Conservation (phyloP, 1,140 invertebrate species). For the Stegodyphus dumicola region DNA sequence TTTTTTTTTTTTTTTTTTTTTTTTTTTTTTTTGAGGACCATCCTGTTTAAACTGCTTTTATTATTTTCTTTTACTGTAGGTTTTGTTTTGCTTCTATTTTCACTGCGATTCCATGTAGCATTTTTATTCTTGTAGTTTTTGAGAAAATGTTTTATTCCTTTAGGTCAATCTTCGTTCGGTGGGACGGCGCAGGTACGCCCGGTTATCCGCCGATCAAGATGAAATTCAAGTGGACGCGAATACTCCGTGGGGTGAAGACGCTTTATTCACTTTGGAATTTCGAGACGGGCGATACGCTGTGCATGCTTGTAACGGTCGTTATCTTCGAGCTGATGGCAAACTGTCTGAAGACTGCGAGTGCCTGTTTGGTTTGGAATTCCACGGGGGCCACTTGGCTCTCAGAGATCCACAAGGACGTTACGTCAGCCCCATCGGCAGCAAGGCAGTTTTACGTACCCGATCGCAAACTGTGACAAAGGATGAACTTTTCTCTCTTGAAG, state of each 20-base stretch:
- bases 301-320: slow-evolving; percentile 95
- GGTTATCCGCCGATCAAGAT: slow-evolving; percentile 87
- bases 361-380: slow-evolving; percentile 94
- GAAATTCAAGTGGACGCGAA: slow-evolving; percentile 97
- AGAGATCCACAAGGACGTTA: slow-evolving; percentile 83
- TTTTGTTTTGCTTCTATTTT: no score
- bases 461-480: slow-evolving; percentile 93
- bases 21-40: no score
- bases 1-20: no score
- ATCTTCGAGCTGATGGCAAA: slow-evolving; percentile 78
- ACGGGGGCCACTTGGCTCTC: slow-evolving; percentile 85
- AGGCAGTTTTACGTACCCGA: slow-evolving; percentile 91
- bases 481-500: slow-evolving; percentile 95
- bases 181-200: slow-evolving; percentile 93
- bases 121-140: no score
- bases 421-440: slow-evolving; percentile 94
- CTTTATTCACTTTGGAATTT: slow-evolving; percentile 95
- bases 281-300: slow-evolving; percentile 92
- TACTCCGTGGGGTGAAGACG: slow-evolving; percentile 97
- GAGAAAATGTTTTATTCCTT: slow-evolving; percentile 69
- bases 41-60: no score
- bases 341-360: slow-evolving; percentile 80
- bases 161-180: slow-evolving; percentile 93
- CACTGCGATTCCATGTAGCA: no score
- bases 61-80: no score